A percentile compares a stretch with the other conserved stretches of the same genome.
Evolutionary conservation across 2,888 invertebrate species (phyloP).

Genomic region (Volucella inflata): DNA sequence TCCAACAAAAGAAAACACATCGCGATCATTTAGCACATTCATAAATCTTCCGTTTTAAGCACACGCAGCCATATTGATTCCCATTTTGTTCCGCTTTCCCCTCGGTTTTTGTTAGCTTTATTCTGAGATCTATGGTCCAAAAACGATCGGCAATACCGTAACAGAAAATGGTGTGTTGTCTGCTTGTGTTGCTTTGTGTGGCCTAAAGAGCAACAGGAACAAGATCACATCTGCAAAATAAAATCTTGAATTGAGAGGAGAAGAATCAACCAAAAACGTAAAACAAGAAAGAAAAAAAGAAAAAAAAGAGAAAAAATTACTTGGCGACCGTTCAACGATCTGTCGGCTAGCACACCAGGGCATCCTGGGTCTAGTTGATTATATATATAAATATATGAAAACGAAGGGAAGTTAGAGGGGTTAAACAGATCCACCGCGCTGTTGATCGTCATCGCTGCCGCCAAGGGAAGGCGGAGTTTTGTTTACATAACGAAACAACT

Average conservation of each 20-base stretch:
- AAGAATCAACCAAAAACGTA: not conserved
- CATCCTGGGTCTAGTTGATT: not conserved
- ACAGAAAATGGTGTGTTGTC: constrained; percentile 52
- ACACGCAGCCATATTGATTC: constrained; percentile 72
- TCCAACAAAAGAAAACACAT: constrained; percentile 71
- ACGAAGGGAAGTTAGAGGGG: not conserved
- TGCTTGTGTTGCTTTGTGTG: constrained; percentile 42
- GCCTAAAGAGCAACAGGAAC: constrained; percentile 29
- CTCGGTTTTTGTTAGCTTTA: not conserved
- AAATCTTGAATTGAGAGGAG: not conserved
- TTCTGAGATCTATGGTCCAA: constrained; percentile 6
- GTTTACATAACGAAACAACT: constrained; percentile 71
- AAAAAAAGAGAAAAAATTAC: constrained; percentile 31
- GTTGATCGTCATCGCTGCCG: not conserved
- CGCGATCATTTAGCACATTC: constrained; percentile 61
- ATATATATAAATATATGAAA: not conserved
- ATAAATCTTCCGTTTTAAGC: constrained; percentile 70
- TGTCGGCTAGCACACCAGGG: constrained; percentile 58
- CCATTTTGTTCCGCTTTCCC: constrained; percentile 7
- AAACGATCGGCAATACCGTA: constrained; percentile 7
- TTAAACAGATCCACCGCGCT: constrained; percentile 1
- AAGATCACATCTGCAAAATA: constrained; percentile 31
- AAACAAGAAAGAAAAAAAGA: constrained; percentile 1
- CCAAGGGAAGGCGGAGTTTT: constrained; percentile 68
- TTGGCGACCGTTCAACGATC: constrained; percentile 72